Evolutionary conservation across 1,140 invertebrate species (phyloP).

Genomic region (Pogonognathellus flavescens): DNA sequence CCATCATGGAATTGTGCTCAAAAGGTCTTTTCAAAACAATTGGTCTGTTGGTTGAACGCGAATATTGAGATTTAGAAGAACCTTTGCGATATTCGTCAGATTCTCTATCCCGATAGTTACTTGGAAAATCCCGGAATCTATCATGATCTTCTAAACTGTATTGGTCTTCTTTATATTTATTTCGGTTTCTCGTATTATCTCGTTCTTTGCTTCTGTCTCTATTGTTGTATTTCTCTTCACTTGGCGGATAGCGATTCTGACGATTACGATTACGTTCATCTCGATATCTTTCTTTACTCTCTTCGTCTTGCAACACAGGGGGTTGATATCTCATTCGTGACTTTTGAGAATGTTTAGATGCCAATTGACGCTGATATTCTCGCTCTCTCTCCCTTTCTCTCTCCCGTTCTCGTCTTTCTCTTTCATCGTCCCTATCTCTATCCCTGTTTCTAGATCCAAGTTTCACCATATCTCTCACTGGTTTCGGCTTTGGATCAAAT

Average conservation of each 20-base stretch:
- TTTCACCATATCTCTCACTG: constrained; percentile 64
- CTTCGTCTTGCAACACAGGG: background rate
- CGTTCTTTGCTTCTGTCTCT: constrained; percentile 34
- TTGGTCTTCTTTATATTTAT: constrained; percentile 14
- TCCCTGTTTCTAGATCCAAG: constrained; percentile 10
- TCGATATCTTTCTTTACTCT: constrained; percentile 36
- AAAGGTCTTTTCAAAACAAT: constrained; percentile 4
- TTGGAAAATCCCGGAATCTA: background rate
- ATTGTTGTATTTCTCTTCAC: background rate
- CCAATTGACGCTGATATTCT: background rate
- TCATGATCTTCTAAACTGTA: constrained; percentile 13
- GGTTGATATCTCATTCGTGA: constrained; percentile 26
- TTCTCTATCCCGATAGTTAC: background rate
- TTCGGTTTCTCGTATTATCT: background rate
- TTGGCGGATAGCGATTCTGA: constrained; percentile 12
- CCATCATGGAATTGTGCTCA: background rate
- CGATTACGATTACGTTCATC: background rate
- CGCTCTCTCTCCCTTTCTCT: constrained; percentile 23
- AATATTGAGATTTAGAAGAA: background rate
- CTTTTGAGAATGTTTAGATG: background rate
- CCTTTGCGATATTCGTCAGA: constrained; percentile 25
- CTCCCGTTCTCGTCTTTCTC: constrained; percentile 31
- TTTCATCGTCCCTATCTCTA: background rate
- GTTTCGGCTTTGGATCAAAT: constrained; percentile 61
- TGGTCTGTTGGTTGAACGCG: constrained; percentile 8